Conservation (phyloP, 2,797 vertebrate genomes). For the Tokudaia muenninki region DNA sequence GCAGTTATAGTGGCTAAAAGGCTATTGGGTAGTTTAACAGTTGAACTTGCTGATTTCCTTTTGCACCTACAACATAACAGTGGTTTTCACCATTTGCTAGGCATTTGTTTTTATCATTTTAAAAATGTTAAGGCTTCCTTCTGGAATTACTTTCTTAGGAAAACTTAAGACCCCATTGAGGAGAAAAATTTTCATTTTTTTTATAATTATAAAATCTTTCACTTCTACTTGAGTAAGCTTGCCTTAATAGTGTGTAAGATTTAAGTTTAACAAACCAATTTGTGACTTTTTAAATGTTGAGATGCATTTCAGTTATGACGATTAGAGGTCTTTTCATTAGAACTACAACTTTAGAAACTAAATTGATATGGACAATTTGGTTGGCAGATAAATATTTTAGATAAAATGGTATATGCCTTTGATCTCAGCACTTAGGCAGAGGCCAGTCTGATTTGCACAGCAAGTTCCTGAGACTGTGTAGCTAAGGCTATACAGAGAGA, state of each 20-base stretch:
- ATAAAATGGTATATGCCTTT: not conserved
- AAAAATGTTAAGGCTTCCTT: slow-evolving; percentile 53
- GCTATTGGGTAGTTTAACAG: not conserved
- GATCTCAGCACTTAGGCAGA: not conserved
- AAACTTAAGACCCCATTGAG: slow-evolving; percentile 39
- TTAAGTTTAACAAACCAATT: slow-evolving; percentile 46
- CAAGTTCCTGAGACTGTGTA: not conserved
- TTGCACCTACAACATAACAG: not conserved
- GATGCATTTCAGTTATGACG: slow-evolving; percentile 6
- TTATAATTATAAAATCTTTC: slow-evolving; percentile 41
- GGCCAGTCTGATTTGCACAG: not conserved
- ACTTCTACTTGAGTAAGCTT: slow-evolving; percentile 65
- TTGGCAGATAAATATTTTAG: slow-evolving; percentile 35
- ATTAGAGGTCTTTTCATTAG: slow-evolving; percentile 37
- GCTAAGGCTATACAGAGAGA: not conserved
- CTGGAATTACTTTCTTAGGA: slow-evolving; percentile 66
- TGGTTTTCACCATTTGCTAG: not conserved
- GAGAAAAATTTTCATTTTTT: not conserved
- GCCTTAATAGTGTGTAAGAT: slow-evolving; percentile 14
- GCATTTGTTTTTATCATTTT: slow-evolving; percentile 34
- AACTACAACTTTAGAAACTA: slow-evolving; percentile 60
- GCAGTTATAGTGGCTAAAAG: slow-evolving; percentile 15
- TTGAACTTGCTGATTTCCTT: slow-evolving; percentile 39
- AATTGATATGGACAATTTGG: slow-evolving; percentile 35
- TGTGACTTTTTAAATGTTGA: slow-evolving; percentile 57